These are phyloP conservation scores for Paramisgurnus dabryanus DNA, from an alignment of 2,113 vertebrate species.

Conservation along the genomic window DNA sequence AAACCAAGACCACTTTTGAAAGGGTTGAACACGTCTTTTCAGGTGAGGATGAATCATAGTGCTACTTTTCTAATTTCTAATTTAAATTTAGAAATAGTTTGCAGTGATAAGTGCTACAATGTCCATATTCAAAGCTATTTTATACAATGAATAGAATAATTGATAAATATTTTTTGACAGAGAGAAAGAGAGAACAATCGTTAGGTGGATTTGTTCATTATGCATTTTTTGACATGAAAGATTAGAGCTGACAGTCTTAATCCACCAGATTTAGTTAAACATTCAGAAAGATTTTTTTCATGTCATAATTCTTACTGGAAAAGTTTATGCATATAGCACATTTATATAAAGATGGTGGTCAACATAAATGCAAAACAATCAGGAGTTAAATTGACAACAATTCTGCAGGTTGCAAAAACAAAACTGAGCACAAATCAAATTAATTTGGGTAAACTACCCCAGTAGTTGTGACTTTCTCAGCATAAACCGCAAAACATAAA, in stretches of 20 bases:
- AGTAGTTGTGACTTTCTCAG: neutral
- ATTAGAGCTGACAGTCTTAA: neutral
- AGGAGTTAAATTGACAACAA: neutral
- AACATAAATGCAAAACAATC: neutral
- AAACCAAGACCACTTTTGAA: constrained; percentile 27
- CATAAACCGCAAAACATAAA: neutral
- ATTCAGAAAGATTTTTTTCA: neutral
- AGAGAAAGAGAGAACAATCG: neutral
- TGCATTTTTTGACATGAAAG: neutral
- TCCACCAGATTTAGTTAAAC: neutral
- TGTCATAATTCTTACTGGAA: neutral
- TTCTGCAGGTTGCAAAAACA: neutral
- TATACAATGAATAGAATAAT: no score
- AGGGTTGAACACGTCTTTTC: constrained; percentile 28
- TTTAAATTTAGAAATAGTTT: neutral
- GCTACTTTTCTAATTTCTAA: neutral
- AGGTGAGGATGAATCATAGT: constrained; percentile 12
- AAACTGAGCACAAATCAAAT: neutral
- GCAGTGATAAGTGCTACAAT: no score
- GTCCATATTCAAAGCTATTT: no score
- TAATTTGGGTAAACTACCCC: neutral
- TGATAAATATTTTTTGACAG: no score
- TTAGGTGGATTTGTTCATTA: neutral
- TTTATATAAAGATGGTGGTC: no score
- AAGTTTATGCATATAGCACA: neutral